These are phyloP conservation scores for Pseudochaenichthys georgianus DNA, from an alignment of 2,797 vertebrate genomes.

Conservation along the genomic window DNA sequence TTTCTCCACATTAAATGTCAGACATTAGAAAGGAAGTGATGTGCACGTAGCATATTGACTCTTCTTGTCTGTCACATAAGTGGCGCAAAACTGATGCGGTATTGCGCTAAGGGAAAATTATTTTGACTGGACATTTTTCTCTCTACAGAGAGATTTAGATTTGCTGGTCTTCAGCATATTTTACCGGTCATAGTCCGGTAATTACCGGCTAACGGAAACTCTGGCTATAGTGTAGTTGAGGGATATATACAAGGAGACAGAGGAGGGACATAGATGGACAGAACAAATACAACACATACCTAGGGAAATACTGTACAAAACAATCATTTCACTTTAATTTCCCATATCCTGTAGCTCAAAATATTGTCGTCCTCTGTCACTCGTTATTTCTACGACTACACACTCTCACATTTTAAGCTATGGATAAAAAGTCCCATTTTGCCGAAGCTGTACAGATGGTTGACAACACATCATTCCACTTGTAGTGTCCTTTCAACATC, in stretches of 20 bases:
- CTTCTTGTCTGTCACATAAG: too few species aligned
- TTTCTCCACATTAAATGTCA: too few species aligned
- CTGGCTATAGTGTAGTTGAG: conserved; percentile 44
- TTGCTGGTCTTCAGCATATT: too few species aligned
- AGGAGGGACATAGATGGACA: conserved; percentile 21
- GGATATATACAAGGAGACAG: conserved; percentile 36
- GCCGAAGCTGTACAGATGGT: neutral
- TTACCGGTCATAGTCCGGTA: too few species aligned
- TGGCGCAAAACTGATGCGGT: too few species aligned
- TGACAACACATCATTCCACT: conserved; percentile 25
- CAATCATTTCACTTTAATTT: neutral
- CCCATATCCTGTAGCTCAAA: neutral
- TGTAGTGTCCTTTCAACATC: conserved; percentile 28
- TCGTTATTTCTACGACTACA: conserved; percentile 3
- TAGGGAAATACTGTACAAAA: neutral
- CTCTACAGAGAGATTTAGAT: too few species aligned
- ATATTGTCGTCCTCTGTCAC: neutral
- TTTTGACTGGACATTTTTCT: too few species aligned
- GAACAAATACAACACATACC: neutral
- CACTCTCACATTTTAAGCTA: conserved; percentile 7
- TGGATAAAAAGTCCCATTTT: conserved; percentile 14
- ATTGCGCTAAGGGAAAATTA: too few species aligned
- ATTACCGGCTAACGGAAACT: too few species aligned
- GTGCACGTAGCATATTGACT: too few species aligned
- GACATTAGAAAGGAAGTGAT: too few species aligned